A percentile compares a stretch with the other conserved stretches of the same genome.
Conservation (phyloP, 2,113 vertebrate species). For the Notiomystis cincta region DNA sequence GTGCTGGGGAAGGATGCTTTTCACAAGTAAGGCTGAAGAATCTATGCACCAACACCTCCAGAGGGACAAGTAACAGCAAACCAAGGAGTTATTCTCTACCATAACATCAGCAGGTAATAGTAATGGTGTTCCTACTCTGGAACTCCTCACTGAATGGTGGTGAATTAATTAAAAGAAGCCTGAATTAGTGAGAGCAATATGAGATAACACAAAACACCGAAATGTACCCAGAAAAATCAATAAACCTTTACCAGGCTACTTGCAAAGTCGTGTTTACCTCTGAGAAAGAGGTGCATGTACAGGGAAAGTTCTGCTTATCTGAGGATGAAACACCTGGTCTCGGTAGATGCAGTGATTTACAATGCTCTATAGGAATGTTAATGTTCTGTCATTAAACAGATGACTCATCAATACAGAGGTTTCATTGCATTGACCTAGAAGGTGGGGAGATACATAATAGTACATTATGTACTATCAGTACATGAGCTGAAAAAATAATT, state of each 20-base stretch:
- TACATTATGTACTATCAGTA: fast-evolving
- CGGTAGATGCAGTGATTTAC: not conserved
- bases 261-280: not conserved
- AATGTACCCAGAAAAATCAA: not conserved
- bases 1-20: not conserved
- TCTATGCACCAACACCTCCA: not conserved
- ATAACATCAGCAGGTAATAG: not conserved
- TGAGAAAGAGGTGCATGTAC: not conserved
- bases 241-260: not conserved
- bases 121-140: not conserved
- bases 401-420: not conserved
- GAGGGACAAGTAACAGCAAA: not conserved
- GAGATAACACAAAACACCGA: not conserved
- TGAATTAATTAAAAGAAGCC: not conserved
- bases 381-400: not conserved
- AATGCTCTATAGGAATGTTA: not conserved
- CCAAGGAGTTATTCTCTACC: not conserved
- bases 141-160: not conserved
- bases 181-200: not conserved
- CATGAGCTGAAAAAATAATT: not conserved
- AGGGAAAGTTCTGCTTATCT: not conserved
- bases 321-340: not conserved
- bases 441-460: not conserved
- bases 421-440: not conserved
- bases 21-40: not conserved